A percentile compares a stretch with the other conserved stretches of the same genome.
Conservation (phyloP, 2,113 vertebrate species). For the Bufo gargarizans region DNA sequence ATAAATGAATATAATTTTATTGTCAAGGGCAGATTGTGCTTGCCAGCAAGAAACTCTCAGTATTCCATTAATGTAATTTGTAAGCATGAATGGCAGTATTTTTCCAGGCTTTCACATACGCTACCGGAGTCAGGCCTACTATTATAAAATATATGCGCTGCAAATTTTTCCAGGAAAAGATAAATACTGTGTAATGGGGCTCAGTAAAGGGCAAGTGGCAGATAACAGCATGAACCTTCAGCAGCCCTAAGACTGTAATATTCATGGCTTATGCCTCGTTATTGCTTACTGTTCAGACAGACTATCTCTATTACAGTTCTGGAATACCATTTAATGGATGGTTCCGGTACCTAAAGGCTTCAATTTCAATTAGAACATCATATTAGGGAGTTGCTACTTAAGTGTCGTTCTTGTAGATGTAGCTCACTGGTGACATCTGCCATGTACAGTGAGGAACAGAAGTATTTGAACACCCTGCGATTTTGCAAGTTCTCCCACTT, state of each 20-base stretch:
- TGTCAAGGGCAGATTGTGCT: slow-evolving; percentile 37
- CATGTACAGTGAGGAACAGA: no score
- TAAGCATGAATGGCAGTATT: slow-evolving; percentile 17
- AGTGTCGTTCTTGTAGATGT: no score
- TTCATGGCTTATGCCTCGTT: no score
- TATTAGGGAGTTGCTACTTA: no score
- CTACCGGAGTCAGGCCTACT: neutral
- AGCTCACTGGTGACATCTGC: no score
- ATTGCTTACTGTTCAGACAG: neutral
- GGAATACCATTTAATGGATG: neutral
- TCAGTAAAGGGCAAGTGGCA: neutral
- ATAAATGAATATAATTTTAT: slow-evolving; percentile 48
- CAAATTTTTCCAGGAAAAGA: slow-evolving; percentile 20
- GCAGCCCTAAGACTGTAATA: neutral
- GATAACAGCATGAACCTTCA: neutral
- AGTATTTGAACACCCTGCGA: no score
- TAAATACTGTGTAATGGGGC: neutral
- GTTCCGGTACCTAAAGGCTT: neutral
- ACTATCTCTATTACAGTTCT: neutral
- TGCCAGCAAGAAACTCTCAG: slow-evolving; percentile 18
- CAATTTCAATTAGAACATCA: neutral
- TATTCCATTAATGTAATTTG: slow-evolving; percentile 35
- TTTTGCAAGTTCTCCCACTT: no score
- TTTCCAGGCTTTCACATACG: neutral
- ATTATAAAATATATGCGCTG: slow-evolving; percentile 9